Percentiles rank a stretch among this genome's conserved stretches.
Evolutionary conservation across 30 jellyfish, hydroid and myxozoan species (phyloP).

Genomic region (Morbakka virulenta): DNA sequence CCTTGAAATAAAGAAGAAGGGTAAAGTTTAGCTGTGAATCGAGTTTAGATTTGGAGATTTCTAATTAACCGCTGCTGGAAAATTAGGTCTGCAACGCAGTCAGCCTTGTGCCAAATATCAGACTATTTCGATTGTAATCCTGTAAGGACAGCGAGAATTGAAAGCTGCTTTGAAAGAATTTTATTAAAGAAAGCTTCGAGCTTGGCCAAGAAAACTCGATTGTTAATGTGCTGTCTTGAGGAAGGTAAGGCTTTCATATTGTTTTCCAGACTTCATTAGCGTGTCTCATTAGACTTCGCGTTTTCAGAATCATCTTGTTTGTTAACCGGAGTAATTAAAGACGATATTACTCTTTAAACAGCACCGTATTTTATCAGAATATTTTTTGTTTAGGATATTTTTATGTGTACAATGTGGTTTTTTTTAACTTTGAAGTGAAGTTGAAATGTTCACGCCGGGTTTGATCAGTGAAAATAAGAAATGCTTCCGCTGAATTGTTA

Average conservation of each 20-base stretch:
- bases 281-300: not conserved
- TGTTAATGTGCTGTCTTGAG: too few relatives aligned
- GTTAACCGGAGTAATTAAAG: not conserved
- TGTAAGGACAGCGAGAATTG: not conserved
- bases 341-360: not conserved
- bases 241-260: too few relatives aligned
- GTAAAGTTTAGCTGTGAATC: not conserved
- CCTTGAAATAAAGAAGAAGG: not conserved
- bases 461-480: not conserved
- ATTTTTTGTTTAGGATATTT: too few relatives aligned
- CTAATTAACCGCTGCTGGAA: not conserved
- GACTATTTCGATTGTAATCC: not conserved
- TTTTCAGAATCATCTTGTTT: not conserved
- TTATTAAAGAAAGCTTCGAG: too few relatives aligned
- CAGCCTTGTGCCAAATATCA: not conserved
- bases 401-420: too few relatives aligned
- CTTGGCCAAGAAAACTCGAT: too few relatives aligned
- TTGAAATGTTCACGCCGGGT: not conserved
- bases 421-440: too few relatives aligned
- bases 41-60: not conserved
- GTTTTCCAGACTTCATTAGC: not conserved
- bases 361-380: too few relatives aligned
- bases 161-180: too few relatives aligned
- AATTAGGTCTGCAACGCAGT: not conserved
- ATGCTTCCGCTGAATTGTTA: not conserved